Percentiles rank a stretch among this genome's conserved stretches.
phyloP scores from a whole-genome alignment of 2,113 vertebrate species.

The Daubentonia madagascariensis region DNA sequence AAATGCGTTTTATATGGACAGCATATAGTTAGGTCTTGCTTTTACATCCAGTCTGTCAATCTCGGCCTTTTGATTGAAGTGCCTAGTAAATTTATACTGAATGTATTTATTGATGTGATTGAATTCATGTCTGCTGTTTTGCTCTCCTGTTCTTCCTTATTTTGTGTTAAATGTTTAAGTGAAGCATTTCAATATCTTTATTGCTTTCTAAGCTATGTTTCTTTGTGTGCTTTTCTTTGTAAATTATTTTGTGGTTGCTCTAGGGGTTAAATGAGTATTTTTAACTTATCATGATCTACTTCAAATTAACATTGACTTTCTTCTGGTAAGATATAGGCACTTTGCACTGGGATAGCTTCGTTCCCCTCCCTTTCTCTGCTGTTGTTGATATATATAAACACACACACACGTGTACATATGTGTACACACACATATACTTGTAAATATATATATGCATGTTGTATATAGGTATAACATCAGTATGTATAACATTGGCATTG shows the following conservation, averaged over 20 bases:
- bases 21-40: background rate
- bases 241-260: background rate
- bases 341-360: background rate
- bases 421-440: too few relatives aligned
- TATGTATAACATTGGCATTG: background rate
- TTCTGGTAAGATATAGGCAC: background rate
- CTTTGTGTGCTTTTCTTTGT: background rate
- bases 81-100: background rate
- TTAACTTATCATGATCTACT: background rate
- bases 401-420: too few relatives aligned
- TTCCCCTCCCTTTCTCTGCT: background rate
- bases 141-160: background rate
- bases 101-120: background rate
- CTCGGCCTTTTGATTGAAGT: background rate
- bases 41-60: background rate
- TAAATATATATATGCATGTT: background rate
- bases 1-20: background rate
- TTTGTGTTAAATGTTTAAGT: conserved; percentile 26
- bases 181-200: background rate
- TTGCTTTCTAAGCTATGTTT: background rate
- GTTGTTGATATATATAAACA: background rate
- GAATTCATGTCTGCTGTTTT: background rate
- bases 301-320: background rate
- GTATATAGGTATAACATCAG: background rate
- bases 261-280: background rate